phyloP scores from a whole-genome alignment of 2,888 invertebrate species.

The Conus canariensis region DNA sequence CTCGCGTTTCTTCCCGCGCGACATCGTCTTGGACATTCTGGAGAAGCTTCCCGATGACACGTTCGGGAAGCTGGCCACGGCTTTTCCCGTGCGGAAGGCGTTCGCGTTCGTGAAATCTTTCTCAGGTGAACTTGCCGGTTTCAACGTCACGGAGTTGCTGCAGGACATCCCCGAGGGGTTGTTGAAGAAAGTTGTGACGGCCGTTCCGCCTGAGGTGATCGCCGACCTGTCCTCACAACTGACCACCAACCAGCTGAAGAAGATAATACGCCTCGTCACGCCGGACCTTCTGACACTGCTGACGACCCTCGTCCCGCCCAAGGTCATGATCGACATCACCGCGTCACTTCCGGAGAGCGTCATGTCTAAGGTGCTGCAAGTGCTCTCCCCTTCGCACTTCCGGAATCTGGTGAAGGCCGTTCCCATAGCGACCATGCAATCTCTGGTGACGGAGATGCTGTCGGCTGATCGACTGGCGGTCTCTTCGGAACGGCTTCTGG shows the following conservation, averaged over 20 bases:
- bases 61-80: conserved; percentile 4
- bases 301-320: not conserved
- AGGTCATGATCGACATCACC: conserved; percentile 19
- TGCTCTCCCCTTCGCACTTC: conserved; percentile 21
- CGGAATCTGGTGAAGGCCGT: conserved; percentile 13
- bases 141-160: conserved; percentile 20
- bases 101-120: not conserved
- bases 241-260: conserved; percentile 23
- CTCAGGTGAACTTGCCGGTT: too few relatives aligned
- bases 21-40: conserved; percentile 5
- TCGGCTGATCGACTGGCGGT: not conserved
- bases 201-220: not conserved
- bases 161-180: not conserved
- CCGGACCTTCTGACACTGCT: not conserved
- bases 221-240: conserved; percentile 1
- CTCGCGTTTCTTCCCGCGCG: conserved; percentile 2
- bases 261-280: not conserved
- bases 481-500: not conserved
- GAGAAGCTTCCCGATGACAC: conserved; percentile 26
- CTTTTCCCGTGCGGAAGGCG: not conserved
- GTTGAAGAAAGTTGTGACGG: not conserved
- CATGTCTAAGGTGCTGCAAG: not conserved
- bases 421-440: conserved; percentile 20
- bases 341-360: conserved; percentile 26
- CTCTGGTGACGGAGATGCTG: not conserved